These are phyloP conservation scores for Anoplopoma fimbria DNA, from an alignment of 2,113 vertebrate genomes.

Conservation along the genomic window DNA sequence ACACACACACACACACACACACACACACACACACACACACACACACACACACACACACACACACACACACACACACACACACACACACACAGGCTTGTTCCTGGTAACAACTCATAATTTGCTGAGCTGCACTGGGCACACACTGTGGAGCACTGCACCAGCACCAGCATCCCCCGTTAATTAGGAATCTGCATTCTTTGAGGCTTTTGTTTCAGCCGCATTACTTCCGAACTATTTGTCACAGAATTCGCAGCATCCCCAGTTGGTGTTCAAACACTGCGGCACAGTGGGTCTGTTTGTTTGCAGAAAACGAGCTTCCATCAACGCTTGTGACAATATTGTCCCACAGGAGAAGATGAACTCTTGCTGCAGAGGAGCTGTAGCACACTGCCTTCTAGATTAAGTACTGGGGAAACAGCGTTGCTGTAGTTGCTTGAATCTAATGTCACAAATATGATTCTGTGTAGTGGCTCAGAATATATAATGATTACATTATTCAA, in stretches of 20 bases:
- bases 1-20: constrained; percentile 10
- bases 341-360: constrained; percentile 49
- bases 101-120: constrained; percentile 55
- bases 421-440: constrained; percentile 8
- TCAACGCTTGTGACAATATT: constrained; percentile 33
- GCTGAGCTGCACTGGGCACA: constrained; percentile 57
- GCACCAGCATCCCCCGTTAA: constrained; percentile 70
- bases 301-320: constrained; percentile 49
- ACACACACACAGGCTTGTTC: constrained; percentile 33
- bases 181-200: constrained; percentile 80
- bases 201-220: constrained; percentile 81
- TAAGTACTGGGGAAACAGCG: constrained; percentile 1
- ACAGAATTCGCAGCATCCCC: constrained; percentile 79
- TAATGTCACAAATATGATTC: constrained; percentile 3
- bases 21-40: constrained; percentile 5
- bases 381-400: constrained; percentile 15
- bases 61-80: constrained; percentile 11
- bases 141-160: constrained; percentile 50
- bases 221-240: constrained; percentile 88
- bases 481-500: neutral
- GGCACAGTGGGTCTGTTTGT: constrained; percentile 77
- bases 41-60: constrained; percentile 19
- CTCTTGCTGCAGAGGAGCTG: constrained; percentile 36
- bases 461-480: constrained; percentile 4
- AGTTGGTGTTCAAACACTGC: constrained; percentile 59